phyloP scores from a whole-genome alignment of 2,888 invertebrate species.

The Sericinus montela region DNA sequence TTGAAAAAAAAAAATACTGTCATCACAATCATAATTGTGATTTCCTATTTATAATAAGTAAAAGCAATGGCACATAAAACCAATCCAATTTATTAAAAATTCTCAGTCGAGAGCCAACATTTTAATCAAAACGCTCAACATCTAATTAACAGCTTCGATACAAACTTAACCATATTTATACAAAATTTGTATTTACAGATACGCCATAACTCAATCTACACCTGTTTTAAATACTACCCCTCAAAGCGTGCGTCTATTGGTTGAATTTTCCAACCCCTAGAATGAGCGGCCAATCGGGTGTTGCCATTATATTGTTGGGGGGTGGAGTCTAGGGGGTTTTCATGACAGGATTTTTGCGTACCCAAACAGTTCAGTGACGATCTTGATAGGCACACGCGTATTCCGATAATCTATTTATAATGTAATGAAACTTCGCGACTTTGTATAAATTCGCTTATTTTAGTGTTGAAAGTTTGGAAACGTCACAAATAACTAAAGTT shows the following conservation, averaged over 20 bases:
- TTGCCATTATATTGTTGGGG: slow-evolving; percentile 42
- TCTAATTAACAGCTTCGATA: slow-evolving; percentile 53
- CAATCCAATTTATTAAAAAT: slow-evolving; percentile 8
- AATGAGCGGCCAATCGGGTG: slow-evolving; percentile 51
- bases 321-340: slow-evolving; percentile 72
- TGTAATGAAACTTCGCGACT: too few species aligned
- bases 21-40: too few species aligned
- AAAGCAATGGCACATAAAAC: neutral
- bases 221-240: slow-evolving; percentile 64
- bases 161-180: too few species aligned
- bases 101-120: slow-evolving; percentile 12
- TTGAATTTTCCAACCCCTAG: slow-evolving; percentile 61
- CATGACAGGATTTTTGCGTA: slow-evolving; percentile 54
- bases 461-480: slow-evolving; percentile 27
- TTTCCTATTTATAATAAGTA: too few species aligned
- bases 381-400: slow-evolving; percentile 39
- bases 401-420: slow-evolving; percentile 25
- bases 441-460: slow-evolving; percentile 33
- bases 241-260: slow-evolving; percentile 50
- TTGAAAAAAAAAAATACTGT: too few species aligned
- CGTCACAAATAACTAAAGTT: too few species aligned
- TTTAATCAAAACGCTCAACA: slow-evolving; percentile 33
- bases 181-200: slow-evolving; percentile 59
- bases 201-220: slow-evolving; percentile 75
- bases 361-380: slow-evolving; percentile 56